Percentiles rank a stretch among this genome's conserved stretches.
Conservation (phyloP, 2,888 invertebrate genomes). For the Buathra laborator region DNA sequence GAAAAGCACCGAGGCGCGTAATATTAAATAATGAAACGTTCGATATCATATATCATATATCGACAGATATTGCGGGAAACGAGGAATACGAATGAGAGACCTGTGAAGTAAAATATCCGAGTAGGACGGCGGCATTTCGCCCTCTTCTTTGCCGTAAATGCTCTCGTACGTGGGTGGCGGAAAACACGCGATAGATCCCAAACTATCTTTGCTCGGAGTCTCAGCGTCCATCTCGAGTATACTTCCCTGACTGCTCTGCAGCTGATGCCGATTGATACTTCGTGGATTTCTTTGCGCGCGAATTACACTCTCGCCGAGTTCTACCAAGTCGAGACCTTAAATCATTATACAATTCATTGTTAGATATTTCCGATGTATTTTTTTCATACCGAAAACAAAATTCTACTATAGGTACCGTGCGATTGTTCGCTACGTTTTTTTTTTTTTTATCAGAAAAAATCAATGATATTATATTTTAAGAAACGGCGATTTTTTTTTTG, state of each 20-base stretch:
- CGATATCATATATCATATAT: no score
- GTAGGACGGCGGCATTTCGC: constrained; percentile 82
- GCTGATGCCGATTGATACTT: constrained; percentile 82
- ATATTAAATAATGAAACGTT: no score
- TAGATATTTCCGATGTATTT: background rate
- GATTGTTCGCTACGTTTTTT: no score
- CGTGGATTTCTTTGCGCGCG: constrained; percentile 84
- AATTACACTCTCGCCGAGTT: constrained; percentile 86
- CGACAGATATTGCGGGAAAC: background rate
- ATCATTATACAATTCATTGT: constrained; percentile 10
- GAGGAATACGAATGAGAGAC: constrained; percentile 64
- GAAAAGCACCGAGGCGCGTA: no score
- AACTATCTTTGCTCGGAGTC: constrained; percentile 86
- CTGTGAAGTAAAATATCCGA: constrained; percentile 82
- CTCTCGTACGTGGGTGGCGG: constrained; percentile 87
- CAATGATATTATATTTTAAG: no score
- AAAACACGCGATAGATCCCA: constrained; percentile 85
- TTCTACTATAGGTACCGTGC: no score
- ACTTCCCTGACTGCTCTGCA: constrained; percentile 84
- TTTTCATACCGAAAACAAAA: no score
- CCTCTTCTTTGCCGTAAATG: constrained; percentile 85
- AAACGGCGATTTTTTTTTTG: no score
- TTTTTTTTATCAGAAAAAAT: no score
- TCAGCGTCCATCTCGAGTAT: constrained; percentile 85
- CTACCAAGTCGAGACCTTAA: constrained; percentile 86